Conservation (phyloP, 2,113 vertebrate genomes). For the Puntigrus tetrazona region DNA sequence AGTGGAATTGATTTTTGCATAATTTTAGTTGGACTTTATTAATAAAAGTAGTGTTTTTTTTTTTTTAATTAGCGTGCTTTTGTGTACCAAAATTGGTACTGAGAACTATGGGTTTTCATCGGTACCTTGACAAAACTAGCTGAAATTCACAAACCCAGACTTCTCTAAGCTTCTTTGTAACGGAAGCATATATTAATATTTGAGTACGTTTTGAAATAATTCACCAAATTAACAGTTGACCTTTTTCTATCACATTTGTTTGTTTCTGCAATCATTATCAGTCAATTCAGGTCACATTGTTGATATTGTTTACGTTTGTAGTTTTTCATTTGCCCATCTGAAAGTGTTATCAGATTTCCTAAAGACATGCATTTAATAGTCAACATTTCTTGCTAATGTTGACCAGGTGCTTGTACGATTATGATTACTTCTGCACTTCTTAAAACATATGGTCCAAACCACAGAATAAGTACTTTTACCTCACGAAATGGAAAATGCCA, state of each 20-base stretch:
- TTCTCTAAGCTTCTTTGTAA: not conserved
- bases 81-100: too few relatives aligned
- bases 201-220: not conserved
- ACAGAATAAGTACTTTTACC: slow-evolving; percentile 46
- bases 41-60: too few relatives aligned
- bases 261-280: not conserved
- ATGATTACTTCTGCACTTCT: not conserved
- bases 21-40: too few relatives aligned
- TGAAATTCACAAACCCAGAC: not conserved
- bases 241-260: not conserved
- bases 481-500: slow-evolving; percentile 55
- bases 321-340: not conserved
- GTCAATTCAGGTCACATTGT: not conserved
- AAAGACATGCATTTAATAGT: slow-evolving; percentile 21
- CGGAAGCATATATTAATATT: not conserved
- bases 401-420: slow-evolving; percentile 39
- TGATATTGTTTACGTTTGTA: not conserved
- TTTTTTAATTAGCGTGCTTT: too few relatives aligned
- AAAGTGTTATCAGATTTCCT: slow-evolving; percentile 20
- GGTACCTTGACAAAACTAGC: too few relatives aligned
- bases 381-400: slow-evolving; percentile 26
- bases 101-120: too few relatives aligned
- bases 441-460: not conserved
- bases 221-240: not conserved
- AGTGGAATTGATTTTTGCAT: too few relatives aligned